phyloP scores from a whole-genome alignment of 2,113 vertebrate species.

The Chaetura pelagica region DNA sequence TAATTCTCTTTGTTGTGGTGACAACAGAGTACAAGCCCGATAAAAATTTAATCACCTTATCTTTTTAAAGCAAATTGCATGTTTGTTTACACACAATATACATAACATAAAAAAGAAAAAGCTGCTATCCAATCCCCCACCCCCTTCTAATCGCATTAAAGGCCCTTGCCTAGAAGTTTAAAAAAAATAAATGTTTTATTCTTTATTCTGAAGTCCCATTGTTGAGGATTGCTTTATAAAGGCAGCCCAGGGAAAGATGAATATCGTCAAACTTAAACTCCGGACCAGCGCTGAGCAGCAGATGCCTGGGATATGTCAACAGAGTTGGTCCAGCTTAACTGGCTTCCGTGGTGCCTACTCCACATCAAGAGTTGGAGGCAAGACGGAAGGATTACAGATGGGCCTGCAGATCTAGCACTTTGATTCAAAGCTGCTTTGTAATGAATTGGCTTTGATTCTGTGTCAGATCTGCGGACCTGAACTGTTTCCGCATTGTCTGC shows the following conservation, averaged over 20 bases:
- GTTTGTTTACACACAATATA: slow-evolving; percentile 80
- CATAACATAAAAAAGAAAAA: slow-evolving; percentile 70
- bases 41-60: slow-evolving; percentile 87
- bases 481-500: background rate
- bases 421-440: slow-evolving; percentile 58
- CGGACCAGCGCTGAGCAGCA: slow-evolving; percentile 34
- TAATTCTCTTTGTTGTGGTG: slow-evolving; percentile 82
- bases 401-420: background rate
- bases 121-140: slow-evolving; percentile 47
- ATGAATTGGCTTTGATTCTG: slow-evolving; percentile 50
- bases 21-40: slow-evolving; percentile 77
- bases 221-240: slow-evolving; percentile 62
- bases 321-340: slow-evolving; percentile 9
- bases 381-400: slow-evolving; percentile 49
- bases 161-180: slow-evolving; percentile 37
- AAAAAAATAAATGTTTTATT: slow-evolving; percentile 38
- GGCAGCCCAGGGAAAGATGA: slow-evolving; percentile 57
- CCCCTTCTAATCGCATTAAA: slow-evolving; percentile 56
- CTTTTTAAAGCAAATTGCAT: slow-evolving; percentile 85
- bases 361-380: background rate
- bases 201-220: slow-evolving; percentile 69
- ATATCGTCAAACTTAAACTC: slow-evolving; percentile 46
- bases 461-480: background rate
- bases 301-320: slow-evolving; percentile 43
- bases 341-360: background rate